phyloP scores from a whole-genome alignment of 2,888 invertebrate genomes.

The Malthinus flaveolus region DNA sequence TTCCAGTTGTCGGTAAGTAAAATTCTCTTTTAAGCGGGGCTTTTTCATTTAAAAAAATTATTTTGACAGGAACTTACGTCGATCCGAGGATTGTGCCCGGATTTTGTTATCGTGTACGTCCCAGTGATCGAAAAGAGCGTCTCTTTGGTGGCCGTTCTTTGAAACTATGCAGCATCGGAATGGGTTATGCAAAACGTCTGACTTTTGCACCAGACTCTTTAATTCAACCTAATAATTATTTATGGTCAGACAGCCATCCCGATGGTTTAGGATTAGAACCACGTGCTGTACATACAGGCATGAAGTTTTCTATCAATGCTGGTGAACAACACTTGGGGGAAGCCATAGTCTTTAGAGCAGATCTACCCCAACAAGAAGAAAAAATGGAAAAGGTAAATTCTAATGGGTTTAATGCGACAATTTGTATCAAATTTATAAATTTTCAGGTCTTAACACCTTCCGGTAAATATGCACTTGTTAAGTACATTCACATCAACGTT shows the following conservation, averaged over 20 bases:
- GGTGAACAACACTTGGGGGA: conserved; percentile 64
- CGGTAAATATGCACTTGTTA: conserved; percentile 59
- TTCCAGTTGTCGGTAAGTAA: conserved; percentile 67
- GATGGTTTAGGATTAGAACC: conserved; percentile 73
- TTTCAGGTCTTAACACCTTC: conserved; percentile 46
- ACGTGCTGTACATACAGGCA: conserved; percentile 66
- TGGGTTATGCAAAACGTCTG: conserved; percentile 77
- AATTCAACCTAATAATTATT: conserved; percentile 66
- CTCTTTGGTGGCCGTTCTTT: conserved; percentile 69
- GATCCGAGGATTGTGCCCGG: conserved; percentile 74
- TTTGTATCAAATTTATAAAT: conserved; percentile 2
- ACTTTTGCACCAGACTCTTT: conserved; percentile 70
- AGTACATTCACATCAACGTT: conserved; percentile 69
- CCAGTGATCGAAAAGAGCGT: conserved; percentile 65
- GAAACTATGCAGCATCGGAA: conserved; percentile 66
- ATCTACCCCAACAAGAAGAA: conserved; percentile 69
- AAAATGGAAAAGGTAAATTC: conserved; percentile 60
- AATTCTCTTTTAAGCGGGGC: neutral
- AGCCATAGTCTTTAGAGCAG: conserved; percentile 69
- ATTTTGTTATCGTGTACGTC: conserved; percentile 72
- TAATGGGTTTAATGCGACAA: neutral
- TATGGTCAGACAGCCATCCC: conserved; percentile 78
- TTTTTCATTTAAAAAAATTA: conserved; percentile 7
- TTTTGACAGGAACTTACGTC: conserved; percentile 66
- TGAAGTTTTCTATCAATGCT: conserved; percentile 66